Evolutionary conservation across 2,113 vertebrate genomes (phyloP), one percentile per base, ranked within the genome.

Genomic region (Chamaetylas fuelleborni): DNA sequence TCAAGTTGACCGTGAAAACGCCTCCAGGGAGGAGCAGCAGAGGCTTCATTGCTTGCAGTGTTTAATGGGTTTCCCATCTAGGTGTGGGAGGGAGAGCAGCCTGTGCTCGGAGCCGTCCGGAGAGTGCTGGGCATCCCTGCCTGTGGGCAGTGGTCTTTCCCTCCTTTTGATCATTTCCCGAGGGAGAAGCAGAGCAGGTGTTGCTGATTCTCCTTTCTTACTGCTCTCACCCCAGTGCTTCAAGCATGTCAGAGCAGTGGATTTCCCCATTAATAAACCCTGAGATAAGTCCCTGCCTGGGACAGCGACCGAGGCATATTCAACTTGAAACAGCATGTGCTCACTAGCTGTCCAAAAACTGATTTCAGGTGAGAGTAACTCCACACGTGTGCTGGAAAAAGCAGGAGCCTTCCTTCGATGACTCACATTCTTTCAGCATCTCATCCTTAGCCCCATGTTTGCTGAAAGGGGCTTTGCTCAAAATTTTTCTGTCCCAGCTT

Each of bases 1-100:
- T 96, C 91, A 92, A 93, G 92, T 72, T 81, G 94, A 95, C 87
- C 61, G 34, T 95, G 92, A 84, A 93, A 93, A 28, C 6, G 20
- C 78, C 95, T 85, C 93, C 23, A 34, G 88, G 93, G 96, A 95
- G 64, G 42, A 91, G 79, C 72, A 86, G 81, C 0, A 0, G 78
- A 91, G 82, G 43, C 82, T 94, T 92, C 23, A 0, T 61, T 73
- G 28, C 93, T 71, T 47, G 56, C 66, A 86, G 64, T 6, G 0
- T 83, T 81, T 96, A 95, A 94, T 96, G 60, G 95, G 71, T 95
- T 97, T 96, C 93, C 95, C 95, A 96, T 93, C 60, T 93, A 42
- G 2, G 61, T 3, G 23, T 48, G 72, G 82, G 93, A 95, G 90
- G 90, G 90, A 95, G 79, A 81, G 51, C 65, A 92, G 86, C 45